These are phyloP conservation scores for Pristionchus arcanus DNA, from an alignment of 2,888 invertebrate species.

Conservation along the genomic window DNA sequence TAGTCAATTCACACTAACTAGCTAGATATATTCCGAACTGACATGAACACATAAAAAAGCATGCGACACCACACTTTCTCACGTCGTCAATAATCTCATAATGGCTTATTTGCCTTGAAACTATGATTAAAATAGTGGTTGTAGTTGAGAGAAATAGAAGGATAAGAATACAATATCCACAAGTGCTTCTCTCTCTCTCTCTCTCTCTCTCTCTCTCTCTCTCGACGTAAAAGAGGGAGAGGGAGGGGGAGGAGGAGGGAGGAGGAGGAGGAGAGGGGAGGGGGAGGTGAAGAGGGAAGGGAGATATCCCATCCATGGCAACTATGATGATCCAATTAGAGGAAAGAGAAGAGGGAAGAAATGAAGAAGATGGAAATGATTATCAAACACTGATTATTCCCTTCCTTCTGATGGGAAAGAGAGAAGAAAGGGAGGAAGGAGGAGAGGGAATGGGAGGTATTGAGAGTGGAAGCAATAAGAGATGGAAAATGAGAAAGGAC, in stretches of 20 bases:
- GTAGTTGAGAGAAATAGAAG: background rate
- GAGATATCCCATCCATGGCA: conserved; percentile 21
- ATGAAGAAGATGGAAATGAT: background rate
- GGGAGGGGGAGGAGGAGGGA: background rate
- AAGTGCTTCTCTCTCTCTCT: background rate
- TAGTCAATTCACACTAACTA: conserved; percentile 3
- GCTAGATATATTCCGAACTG: background rate
- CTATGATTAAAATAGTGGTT: background rate
- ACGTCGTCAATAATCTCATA: background rate
- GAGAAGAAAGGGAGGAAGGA: background rate
- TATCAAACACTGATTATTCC: conserved; percentile 7
- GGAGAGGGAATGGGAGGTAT: background rate
- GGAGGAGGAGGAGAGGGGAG: background rate
- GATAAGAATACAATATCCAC: conserved; percentile 2
- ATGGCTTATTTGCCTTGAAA: background rate
- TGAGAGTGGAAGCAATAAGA: conserved; percentile 23
- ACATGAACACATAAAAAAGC: background rate
- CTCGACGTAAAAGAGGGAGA: background rate
- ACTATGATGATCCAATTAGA: background rate
- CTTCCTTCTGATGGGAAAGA: conserved; percentile 2
- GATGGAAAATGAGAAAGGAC: conserved; percentile 13
- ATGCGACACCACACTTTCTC: background rate
- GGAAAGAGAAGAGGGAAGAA: background rate
- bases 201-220: background rate
- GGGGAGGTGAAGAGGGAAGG: background rate